phyloP scores from a whole-genome alignment of 2,888 invertebrate genomes.

The Drosophila borealis region DNA sequence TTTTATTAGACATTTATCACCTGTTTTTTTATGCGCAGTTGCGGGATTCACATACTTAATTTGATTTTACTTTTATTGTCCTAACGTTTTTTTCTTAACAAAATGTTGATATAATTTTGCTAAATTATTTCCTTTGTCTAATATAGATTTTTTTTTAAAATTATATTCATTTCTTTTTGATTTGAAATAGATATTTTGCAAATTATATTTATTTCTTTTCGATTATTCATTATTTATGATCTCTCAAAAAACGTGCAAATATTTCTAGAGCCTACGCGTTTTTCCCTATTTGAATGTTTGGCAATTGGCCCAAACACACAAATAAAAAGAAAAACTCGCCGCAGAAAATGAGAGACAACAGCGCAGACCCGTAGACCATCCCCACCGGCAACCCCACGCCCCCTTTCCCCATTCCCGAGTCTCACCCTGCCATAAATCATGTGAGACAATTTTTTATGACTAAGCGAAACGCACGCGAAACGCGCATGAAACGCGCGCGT shows the following conservation, averaged over 20 bases:
- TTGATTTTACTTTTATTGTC: neutral
- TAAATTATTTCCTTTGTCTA: neutral
- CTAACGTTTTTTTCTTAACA: neutral
- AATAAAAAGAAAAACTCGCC: conserved; percentile 4
- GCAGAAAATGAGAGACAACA: conserved; percentile 31
- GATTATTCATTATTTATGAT: neutral
- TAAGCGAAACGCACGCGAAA: conserved; percentile 39
- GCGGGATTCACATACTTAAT: neutral
- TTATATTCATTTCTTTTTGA: neutral
- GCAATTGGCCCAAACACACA: conserved; percentile 27
- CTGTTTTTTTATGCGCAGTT: conserved; percentile 11
- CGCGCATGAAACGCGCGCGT: conserved; percentile 39
- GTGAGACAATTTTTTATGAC: conserved; percentile 33
- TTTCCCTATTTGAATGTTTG: conserved; percentile 16
- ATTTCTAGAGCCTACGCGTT: conserved; percentile 27
- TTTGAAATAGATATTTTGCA: too few relatives aligned
- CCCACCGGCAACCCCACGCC: too few relatives aligned
- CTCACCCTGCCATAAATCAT: conserved; percentile 21
- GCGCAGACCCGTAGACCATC: neutral
- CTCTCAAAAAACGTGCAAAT: conserved; percentile 43
- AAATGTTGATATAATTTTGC: too few relatives aligned
- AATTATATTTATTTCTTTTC: neutral
- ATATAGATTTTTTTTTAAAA: neutral
- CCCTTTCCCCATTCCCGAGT: conserved; percentile 11
- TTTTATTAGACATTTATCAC: neutral